Conservation (phyloP, 2,797 vertebrate genomes). For the Novumbra hubbsi region DNA sequence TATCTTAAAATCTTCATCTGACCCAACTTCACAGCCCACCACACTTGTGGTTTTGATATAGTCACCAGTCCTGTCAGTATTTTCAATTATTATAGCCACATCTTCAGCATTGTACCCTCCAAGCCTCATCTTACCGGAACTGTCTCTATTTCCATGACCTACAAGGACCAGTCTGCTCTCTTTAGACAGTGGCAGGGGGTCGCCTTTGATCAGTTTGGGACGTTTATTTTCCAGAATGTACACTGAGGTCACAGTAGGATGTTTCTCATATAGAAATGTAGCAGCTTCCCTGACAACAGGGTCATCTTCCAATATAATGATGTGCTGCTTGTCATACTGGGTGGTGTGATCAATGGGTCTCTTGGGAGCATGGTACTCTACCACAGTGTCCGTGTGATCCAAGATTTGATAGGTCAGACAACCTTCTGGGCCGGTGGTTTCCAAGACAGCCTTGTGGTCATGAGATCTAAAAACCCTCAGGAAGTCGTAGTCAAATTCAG, state of each 20-base stretch:
- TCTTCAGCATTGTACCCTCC: conserved; percentile 20
- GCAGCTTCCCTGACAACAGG: conserved; percentile 32
- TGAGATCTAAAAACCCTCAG: conserved; percentile 20
- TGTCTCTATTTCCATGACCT: conserved; percentile 31
- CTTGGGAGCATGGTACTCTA: conserved; percentile 8
- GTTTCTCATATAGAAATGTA: conserved; percentile 37
- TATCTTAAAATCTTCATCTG: conserved; percentile 30
- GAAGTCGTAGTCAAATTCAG: conserved; percentile 36
- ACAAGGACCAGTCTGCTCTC: conserved; percentile 54
- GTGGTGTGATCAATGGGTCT: conserved; percentile 38
- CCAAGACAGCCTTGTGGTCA: conserved; percentile 32
- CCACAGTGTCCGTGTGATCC: background rate
- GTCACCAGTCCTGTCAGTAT: conserved; percentile 14
- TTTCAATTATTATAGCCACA: conserved; percentile 25
- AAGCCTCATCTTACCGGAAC: conserved; percentile 31
- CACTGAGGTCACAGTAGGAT: conserved; percentile 40
- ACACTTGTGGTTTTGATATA: conserved; percentile 53
- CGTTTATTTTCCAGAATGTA: conserved; percentile 35
- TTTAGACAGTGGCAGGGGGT: conserved; percentile 32
- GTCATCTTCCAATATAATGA: conserved; percentile 49
- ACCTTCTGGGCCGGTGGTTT: conserved; percentile 21
- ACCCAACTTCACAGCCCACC: conserved; percentile 47
- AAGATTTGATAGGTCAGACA: conserved; percentile 36
- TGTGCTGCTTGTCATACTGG: conserved; percentile 54
- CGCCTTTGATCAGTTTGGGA: conserved; percentile 37